A percentile compares a stretch with the other conserved stretches of the same genome.
These are phyloP conservation scores for Bufotes viridis DNA, from an alignment of 2,797 vertebrate genomes.

Conservation along the genomic window DNA sequence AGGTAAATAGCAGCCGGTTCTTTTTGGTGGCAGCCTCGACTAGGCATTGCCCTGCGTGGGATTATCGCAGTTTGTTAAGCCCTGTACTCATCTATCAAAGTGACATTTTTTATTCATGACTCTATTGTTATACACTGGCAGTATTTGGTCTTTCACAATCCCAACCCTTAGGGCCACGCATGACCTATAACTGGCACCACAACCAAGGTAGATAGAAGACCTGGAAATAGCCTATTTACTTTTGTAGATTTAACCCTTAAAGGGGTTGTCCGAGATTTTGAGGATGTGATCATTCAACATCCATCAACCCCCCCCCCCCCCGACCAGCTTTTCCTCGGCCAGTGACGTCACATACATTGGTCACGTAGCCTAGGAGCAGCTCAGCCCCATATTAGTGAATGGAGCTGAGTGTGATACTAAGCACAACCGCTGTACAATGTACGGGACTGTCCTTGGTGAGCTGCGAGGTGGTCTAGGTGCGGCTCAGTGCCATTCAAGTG, in stretches of 20 bases:
- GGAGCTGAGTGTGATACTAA: too few species aligned
- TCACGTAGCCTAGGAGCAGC: too few species aligned
- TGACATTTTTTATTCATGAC: constrained; percentile 35
- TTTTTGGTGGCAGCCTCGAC: background rate
- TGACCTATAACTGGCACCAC: constrained; percentile 23
- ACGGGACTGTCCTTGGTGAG: too few species aligned
- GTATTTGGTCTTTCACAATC: constrained; percentile 16
- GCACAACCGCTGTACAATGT: too few species aligned
- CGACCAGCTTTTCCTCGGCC: too few species aligned
- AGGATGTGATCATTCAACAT: background rate
- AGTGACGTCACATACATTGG: too few species aligned
- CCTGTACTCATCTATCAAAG: constrained; percentile 3
- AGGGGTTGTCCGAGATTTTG: background rate
- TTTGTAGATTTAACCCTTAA: background rate
- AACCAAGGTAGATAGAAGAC: background rate
- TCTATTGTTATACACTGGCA: constrained; percentile 10
- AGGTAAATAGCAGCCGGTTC: background rate
- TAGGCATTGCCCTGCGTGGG: background rate
- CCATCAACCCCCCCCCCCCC: too few species aligned
- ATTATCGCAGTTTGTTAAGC: background rate
- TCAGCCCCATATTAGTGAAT: too few species aligned
- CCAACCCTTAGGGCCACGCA: constrained; percentile 23
- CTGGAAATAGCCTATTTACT: background rate
- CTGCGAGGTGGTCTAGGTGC: too few species aligned
- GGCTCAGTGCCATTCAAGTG: too few species aligned